Base-by-base conservation (phyloP, 2,113 vertebrate species). In the Peromyscus polionotus region DNA sequence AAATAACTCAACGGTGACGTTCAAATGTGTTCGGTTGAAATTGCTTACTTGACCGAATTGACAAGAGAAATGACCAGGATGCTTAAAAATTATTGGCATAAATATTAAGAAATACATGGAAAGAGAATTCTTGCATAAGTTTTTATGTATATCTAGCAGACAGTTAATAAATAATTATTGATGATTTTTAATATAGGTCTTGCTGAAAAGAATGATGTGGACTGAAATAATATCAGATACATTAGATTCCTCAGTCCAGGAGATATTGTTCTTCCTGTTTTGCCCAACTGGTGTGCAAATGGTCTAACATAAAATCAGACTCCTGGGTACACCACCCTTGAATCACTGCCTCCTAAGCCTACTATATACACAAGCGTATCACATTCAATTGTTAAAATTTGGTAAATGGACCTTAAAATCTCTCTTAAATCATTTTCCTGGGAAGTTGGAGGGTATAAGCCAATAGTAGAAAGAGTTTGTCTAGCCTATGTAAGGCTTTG, bases 1-100 rank as follows among this genome's bases (percentile, higher is more conserved):
- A 88, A 95, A 91, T 88, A 90, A 92, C 36, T 93, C 93, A 95
- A 95, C 48, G 81, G 24, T 81, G 22, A 45, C 20, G 24, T 57
- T 94, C 51, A 90, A 88, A 33, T 88, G 42, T 63, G 70, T 81
- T 95, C 33, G 28, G 42, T 9, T 85, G 31, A 91, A 95, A 95
- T 3, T 95, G 51, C 95, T 96, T 72, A 94, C 24, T 36, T 80
- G 72, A 0, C 59, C 76, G 81, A 93, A 92, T 86, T 94, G 72
- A 67, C 45, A 67, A 80, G 42, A 85, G 84, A 28, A 88, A 85
- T 42, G 42, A 92, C 39, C 36, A 36, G 9, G 39, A 65, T 79
- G 57, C 33, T 95, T 81, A 75, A 91, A 90, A 96, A 93, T 79
- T 51, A 94, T 70, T 42, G 16, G n/a, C 19, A 80, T 59, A 90